These are phyloP conservation scores for Eulimnadia texana DNA, from an alignment of 1,140 invertebrate genomes.

Conservation along the genomic window DNA sequence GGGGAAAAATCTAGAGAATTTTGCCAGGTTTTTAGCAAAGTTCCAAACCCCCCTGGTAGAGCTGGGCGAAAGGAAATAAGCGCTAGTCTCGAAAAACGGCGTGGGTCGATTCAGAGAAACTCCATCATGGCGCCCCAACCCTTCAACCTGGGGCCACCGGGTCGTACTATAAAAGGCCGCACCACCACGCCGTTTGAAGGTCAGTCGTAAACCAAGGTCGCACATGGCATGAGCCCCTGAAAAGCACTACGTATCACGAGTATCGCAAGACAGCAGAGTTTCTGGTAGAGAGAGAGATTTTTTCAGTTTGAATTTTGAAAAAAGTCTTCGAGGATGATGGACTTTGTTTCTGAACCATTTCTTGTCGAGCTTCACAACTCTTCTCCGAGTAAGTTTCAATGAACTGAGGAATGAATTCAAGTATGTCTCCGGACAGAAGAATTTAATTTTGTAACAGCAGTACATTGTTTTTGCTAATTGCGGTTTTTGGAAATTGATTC, in stretches of 20 bases:
- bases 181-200: no score
- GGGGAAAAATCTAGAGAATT: no score
- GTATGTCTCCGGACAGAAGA: background rate
- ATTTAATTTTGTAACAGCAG: no score
- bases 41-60: no score
- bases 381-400: background rate
- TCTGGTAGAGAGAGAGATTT: no score
- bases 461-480: no score
- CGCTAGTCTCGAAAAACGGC: background rate
- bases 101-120: background rate
- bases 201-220: no score
- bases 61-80: background rate
- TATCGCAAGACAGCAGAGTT: background rate
- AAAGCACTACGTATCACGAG: background rate
- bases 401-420: background rate
- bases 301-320: background rate
- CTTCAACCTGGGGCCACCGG: background rate
- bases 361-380: background rate
- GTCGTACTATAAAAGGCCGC: background rate
- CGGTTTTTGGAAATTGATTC: background rate
- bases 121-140: background rate
- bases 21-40: no score
- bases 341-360: background rate
- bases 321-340: background rate
- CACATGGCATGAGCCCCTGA: no score